phyloP scores from a whole-genome alignment of 2,888 invertebrate genomes.

The Rhabditoides inermis region DNA sequence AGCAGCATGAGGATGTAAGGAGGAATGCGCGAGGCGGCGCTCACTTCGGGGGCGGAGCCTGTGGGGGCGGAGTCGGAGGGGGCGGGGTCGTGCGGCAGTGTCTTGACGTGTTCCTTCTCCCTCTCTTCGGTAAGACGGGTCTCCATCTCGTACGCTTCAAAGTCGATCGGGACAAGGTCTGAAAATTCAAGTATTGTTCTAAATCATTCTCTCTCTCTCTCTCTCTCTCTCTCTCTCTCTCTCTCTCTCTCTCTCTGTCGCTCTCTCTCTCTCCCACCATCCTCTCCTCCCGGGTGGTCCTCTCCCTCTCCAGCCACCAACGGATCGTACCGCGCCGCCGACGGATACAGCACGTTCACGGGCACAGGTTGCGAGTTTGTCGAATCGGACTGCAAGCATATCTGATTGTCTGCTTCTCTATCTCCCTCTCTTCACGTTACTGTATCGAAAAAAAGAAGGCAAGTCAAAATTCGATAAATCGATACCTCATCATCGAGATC shows the following conservation, averaged over 20 bases:
- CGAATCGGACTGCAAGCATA: background rate
- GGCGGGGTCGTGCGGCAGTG: no score
- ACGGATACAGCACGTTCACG: constrained; percentile 25
- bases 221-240: no score
- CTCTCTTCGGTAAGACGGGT: no score
- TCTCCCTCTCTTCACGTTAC: background rate
- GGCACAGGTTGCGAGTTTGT: constrained; percentile 15
- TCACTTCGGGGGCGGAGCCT: no score
- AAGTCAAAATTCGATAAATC: no score
- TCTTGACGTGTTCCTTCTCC: constrained; percentile 10
- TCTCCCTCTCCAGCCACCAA: constrained; percentile 20
- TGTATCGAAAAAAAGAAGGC: no score
- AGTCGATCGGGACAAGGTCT: constrained; percentile 36
- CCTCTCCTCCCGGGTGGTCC: constrained; percentile 14
- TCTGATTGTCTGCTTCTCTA: background rate
- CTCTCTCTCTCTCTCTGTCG: no score
- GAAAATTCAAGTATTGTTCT: constrained; percentile 2
- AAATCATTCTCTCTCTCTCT: background rate
- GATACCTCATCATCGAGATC: constrained; percentile 16
- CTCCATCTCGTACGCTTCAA: constrained; percentile 36
- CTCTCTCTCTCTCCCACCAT: background rate
- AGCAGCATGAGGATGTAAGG: constrained; percentile 24
- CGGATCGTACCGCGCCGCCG: constrained; percentile 25
- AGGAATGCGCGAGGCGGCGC: no score
- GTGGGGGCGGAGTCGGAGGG: no score